A percentile compares a stretch with the other conserved stretches of the same genome.
Evolutionary conservation across 1,140 invertebrate species (phyloP).

Genomic region (Ceratitis capitata): DNA sequence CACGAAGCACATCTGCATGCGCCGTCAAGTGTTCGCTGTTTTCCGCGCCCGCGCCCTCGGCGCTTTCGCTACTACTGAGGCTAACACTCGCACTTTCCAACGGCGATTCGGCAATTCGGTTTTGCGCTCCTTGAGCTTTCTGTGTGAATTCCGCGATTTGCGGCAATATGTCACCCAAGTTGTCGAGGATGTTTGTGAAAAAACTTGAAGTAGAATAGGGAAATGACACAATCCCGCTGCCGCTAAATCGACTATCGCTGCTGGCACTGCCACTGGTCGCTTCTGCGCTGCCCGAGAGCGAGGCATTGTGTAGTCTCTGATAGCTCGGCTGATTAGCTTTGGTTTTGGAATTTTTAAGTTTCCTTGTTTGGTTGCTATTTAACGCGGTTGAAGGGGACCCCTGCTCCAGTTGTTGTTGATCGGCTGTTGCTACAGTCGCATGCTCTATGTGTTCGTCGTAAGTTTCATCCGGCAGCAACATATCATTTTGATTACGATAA

Average conservation of each 20-base stretch:
- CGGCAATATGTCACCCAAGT: constrained; percentile 53
- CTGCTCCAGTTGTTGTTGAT: background rate
- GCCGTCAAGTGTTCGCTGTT: constrained; percentile 50
- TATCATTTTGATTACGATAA: constrained; percentile 59
- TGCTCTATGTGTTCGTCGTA: constrained; percentile 67
- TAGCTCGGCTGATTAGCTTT: background rate
- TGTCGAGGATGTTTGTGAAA: constrained; percentile 62
- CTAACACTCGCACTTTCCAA: constrained; percentile 11
- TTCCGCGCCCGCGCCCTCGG: constrained; percentile 30
- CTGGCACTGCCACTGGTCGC: background rate
- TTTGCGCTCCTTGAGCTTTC: background rate
- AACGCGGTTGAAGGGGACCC: background rate
- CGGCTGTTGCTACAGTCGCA: background rate
- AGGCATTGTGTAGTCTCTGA: background rate
- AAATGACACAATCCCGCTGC: constrained; percentile 24
- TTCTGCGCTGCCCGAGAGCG: background rate
- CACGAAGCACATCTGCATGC: constrained; percentile 68
- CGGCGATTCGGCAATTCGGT: background rate
- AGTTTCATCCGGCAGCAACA: constrained; percentile 75
- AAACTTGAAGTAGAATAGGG: constrained; percentile 47
- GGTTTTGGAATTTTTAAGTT: background rate
- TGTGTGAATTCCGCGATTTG: constrained; percentile 44
- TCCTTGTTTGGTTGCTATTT: background rate
- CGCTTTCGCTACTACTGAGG: constrained; percentile 44
- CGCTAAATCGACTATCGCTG: constrained; percentile 42